A percentile compares a stretch with the other conserved stretches of the same genome.
phyloP scores from a whole-genome alignment of 2,113 vertebrate genomes.

The Cyphomyrus discorhynchus region DNA sequence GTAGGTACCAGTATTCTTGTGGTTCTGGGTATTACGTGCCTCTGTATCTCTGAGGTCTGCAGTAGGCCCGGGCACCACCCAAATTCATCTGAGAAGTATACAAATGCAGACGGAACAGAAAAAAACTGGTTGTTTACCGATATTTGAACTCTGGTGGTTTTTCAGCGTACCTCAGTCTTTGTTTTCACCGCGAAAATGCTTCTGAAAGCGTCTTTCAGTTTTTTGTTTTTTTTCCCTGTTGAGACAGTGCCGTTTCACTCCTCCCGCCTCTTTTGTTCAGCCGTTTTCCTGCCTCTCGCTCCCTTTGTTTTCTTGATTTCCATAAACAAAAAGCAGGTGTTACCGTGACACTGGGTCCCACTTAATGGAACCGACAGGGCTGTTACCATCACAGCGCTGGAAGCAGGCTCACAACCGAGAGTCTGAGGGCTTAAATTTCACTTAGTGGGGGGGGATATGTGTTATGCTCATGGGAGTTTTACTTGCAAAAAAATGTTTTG shows the following conservation, averaged over 20 bases:
- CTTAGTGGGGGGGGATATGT: not conserved
- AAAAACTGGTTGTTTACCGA: not conserved
- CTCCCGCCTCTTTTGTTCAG: constrained; percentile 11
- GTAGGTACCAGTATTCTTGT: not conserved
- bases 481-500: no score
- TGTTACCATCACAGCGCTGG: not conserved
- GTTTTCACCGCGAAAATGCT: not conserved
- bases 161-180: not conserved
- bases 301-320: constrained; percentile 26
- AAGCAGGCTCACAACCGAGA: not conserved
- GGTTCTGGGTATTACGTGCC: not conserved
- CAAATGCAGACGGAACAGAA: not conserved
- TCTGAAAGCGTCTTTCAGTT: not conserved
- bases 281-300: constrained; percentile 15
- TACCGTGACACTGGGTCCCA: not conserved
- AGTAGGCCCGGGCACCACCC: not conserved
- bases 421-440: not conserved
- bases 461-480: no score
- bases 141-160: constrained; percentile 8
- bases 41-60: not conserved
- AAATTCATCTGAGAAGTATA: not conserved
- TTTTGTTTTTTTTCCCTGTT: not conserved
- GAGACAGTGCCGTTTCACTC: not conserved
- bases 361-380: not conserved
- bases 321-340: constrained; percentile 15